Percentiles rank a stretch among this genome's conserved stretches.
Conservation (phyloP, 53 echinoderm and acorn worm species). For the Zoroaster sp. region DNA sequence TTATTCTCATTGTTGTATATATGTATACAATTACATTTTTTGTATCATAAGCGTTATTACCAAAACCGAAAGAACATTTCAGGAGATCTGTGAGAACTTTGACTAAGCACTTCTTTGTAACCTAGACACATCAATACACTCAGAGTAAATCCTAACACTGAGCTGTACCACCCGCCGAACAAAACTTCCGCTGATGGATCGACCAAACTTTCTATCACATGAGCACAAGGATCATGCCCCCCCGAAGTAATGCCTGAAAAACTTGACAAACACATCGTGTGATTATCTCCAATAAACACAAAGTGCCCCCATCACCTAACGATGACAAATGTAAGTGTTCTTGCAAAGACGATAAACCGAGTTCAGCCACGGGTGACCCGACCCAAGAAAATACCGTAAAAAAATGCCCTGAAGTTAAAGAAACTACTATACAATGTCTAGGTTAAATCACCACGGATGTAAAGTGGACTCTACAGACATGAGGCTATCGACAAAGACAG, state of each 20-base stretch:
- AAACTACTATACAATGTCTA: neutral
- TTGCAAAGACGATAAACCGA: neutral
- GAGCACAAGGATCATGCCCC: neutral
- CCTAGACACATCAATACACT: no score
- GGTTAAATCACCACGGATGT: neutral
- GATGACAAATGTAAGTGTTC: conserved; percentile 19
- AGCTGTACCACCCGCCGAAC: neutral
- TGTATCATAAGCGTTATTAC: no score
- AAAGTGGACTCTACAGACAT: neutral
- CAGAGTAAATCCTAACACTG: neutral
- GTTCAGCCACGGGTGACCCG: neutral
- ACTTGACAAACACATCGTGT: conserved; percentile 12
- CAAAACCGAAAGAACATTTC: no score
- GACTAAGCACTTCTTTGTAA: no score
- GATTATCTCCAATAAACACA: conserved; percentile 23
- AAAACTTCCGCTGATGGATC: conserved; percentile 18
- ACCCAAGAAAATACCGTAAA: neutral
- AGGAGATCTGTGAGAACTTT: no score
- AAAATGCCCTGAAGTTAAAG: neutral
- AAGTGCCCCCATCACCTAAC: conserved; percentile 18
- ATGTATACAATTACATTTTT: no score
- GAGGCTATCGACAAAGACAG: neutral
- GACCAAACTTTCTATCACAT: neutral
- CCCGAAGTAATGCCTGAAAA: neutral
- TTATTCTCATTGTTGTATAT: no score